Percentiles rank a stretch among this genome's conserved stretches.
Evolutionary conservation across 2,888 invertebrate genomes (phyloP).

Genomic region (Macrosiphum euphorbiae): DNA sequence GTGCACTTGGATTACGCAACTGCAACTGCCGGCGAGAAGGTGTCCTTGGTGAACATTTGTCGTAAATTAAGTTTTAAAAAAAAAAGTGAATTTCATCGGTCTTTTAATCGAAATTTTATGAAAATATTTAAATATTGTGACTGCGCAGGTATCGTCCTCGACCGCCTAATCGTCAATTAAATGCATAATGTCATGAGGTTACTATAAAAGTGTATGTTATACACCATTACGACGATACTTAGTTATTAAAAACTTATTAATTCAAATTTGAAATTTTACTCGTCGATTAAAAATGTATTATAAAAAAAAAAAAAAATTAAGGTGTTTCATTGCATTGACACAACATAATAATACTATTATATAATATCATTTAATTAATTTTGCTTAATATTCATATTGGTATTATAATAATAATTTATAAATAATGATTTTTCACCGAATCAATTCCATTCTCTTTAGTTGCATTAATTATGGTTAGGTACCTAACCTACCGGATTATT

Average conservation of each 20-base stretch:
- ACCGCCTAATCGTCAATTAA: background rate
- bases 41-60: conserved; percentile 37
- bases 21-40: background rate
- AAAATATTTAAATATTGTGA: conserved; percentile 34
- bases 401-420: background rate
- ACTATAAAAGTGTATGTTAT: background rate
- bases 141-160: background rate
- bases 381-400: background rate
- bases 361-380: background rate
- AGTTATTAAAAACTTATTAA: background rate
- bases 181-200: background rate
- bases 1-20: conserved; percentile 20
- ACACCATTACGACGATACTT: background rate
- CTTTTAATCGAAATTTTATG: conserved; percentile 22
- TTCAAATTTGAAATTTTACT: background rate
- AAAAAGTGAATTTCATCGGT: conserved; percentile 17
- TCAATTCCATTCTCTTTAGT: conserved; percentile 43
- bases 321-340: background rate
- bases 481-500: conserved; percentile 40
- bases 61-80: background rate
- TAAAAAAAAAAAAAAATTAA: background rate
- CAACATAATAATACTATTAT: background rate
- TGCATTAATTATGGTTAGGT: conserved; percentile 16
- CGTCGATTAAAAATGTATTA: background rate
- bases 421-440: background rate